Base-by-base conservation (phyloP, 2,888 invertebrate species). In the Netelia inedita region DNA sequence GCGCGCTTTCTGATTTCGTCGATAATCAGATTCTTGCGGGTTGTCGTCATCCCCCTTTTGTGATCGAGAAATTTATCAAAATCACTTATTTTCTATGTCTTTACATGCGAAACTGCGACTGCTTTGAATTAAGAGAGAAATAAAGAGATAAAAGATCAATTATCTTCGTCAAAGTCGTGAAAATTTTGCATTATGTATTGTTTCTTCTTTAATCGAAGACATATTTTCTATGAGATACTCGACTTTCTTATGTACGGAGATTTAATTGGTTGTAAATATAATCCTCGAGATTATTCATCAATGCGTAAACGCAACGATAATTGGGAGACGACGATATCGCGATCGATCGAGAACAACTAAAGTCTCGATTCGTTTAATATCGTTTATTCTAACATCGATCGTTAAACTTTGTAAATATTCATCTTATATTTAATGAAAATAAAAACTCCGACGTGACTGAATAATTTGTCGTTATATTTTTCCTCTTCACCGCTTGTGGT, bases 381-480 rank as follows among this genome's bases (percentile, higher is more conserved):
- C 83, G 85, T 75, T 87, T 84, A 78, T 83, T 79, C 85, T 89
- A 35, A 87, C 87, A 88, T 88, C 85, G 79, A 85, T 85, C 86
- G 69, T 86, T 87, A 75, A 84, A 78, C 84, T 87, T 87, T 90
- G 90, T 90, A 91, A 90, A 90, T 91, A 89, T 88, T 59, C 68
- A 87, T 81, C 87, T 86, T 86, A 89, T 87, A 86, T 86, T 88
- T 88, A 82, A 82, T 65, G 66, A 82, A 79, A 89, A 89, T 90
- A 89, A 90, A 90, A 89, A 84, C 87, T 85, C 79, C 81, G 80
- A 87, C 71, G 81, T 82, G 75, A 85, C 74, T 79, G 82, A 85
- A 85, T 6, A 11, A 21, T 16, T 28, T n/a, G 19, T 63, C 14
- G 16, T 76, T 65, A 21, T 46, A 21, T 55, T 14, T 65, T 14